Percentiles rank a stretch among this genome's conserved stretches.
Conservation (phyloP, 2,113 vertebrate genomes). For the Rhagologus leucostigma region DNA sequence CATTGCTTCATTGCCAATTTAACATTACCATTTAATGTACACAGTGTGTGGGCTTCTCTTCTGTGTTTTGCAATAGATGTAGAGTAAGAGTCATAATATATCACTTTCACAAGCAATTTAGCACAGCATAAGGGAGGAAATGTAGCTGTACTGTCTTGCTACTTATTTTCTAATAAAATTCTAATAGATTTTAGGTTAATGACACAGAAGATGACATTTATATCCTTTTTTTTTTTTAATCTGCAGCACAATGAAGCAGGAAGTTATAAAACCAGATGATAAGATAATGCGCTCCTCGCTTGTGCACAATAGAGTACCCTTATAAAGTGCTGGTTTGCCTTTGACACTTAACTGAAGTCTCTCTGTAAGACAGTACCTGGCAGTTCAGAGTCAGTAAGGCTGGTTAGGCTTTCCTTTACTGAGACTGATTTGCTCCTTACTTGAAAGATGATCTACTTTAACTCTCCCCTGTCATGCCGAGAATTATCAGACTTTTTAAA, state of each 20-base stretch:
- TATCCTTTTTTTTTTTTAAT: not conserved
- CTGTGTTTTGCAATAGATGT: conserved; percentile 19
- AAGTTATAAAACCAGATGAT: conserved; percentile 25
- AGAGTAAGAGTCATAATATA: conserved; percentile 40
- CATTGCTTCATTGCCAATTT: conserved; percentile 29
- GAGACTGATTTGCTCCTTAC: not conserved
- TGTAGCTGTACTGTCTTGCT: conserved; percentile 41
- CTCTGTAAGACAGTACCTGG: conserved; percentile 8
- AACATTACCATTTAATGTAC: conserved; percentile 40
- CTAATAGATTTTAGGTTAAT: conserved; percentile 62
- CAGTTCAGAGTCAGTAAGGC: not conserved
- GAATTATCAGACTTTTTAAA: not conserved
- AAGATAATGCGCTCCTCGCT: conserved; percentile 15
- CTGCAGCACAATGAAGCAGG: conserved; percentile 2
- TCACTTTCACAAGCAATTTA: conserved; percentile 66
- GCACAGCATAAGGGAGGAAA: conserved; percentile 48
- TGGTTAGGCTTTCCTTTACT: not conserved
- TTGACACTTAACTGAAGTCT: conserved; percentile 2
- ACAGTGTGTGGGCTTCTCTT: conserved; percentile 52
- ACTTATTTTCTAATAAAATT: conserved; percentile 66
- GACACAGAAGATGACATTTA: conserved; percentile 57
- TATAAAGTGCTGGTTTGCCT: conserved; percentile 8
- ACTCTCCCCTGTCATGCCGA: not conserved
- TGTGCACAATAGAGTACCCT: not conserved
- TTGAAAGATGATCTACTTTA: not conserved